phyloP scores from a whole-genome alignment of 2,113 vertebrate genomes.

The Trogon melanurus region DNA sequence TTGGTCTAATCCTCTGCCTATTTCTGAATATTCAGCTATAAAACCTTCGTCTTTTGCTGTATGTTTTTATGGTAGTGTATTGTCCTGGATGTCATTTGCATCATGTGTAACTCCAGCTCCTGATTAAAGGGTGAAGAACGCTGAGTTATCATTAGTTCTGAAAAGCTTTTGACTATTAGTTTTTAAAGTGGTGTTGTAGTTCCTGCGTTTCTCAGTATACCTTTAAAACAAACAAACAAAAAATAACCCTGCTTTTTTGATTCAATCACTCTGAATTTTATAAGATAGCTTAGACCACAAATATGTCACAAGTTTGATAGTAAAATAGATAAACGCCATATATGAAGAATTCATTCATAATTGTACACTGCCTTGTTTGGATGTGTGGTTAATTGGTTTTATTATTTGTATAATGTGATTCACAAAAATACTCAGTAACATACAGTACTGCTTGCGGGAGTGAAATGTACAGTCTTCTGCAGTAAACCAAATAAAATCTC shows the following conservation, averaged over 20 bases:
- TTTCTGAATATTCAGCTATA: constrained; percentile 20
- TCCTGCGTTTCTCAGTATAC: background rate
- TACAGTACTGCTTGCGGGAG: background rate
- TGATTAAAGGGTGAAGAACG: background rate
- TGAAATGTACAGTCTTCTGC: background rate
- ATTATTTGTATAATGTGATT: background rate
- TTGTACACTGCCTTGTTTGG: background rate
- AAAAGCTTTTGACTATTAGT: background rate
- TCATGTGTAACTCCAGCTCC: background rate
- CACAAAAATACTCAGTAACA: background rate
- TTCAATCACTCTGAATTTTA: background rate
- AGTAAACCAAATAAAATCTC: background rate
- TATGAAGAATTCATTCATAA: background rate
- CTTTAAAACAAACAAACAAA: background rate
- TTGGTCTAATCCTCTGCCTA: constrained; percentile 34
- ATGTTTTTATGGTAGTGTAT: background rate
- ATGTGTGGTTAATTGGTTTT: background rate
- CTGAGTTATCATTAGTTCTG: background rate
- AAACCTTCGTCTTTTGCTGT: background rate
- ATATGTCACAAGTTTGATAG: background rate
- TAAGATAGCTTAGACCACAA: background rate
- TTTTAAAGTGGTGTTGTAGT: background rate
- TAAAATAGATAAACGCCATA: background rate
- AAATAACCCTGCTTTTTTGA: background rate
- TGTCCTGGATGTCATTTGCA: background rate